Base-by-base conservation (phyloP, 2,888 invertebrate species). In the Platycnemis pennipes region DNA sequence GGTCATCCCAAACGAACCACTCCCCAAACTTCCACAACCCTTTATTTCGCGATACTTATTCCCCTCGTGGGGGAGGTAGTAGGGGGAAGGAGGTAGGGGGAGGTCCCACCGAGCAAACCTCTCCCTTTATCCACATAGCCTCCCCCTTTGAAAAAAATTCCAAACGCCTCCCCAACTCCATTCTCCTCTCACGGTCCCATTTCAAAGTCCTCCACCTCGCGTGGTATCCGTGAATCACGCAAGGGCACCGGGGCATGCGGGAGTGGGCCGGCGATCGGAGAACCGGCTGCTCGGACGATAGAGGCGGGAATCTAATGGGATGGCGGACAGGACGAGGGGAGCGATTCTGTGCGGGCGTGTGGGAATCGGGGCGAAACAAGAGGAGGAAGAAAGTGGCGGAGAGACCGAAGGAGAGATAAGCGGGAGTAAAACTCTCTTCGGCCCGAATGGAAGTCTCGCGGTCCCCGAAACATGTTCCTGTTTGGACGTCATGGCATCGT, bases 211-310 rank as follows among this genome's bases (percentile, higher is more conserved):
- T 45, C 26, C 42, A 46, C 37, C n/a, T 86, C 42, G 87, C 46
- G 87, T 87, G 87, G 16, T 87, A 22, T 44, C n/a, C 45, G 37
- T 11, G 87, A 42, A 87, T 87, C 87, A 87, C 87, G 87, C 87
- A 45, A 87, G n/a, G 87, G 45, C 87, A 46, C 11, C 19, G 8
- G 77, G 11, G n/a, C 11, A 13, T n/a, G n/a, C 31, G n/a, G 2
- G 87, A 22, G 16, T 26, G n/a, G 45, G 7, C 7, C 46, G 87
- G n/a, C 45, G 42, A 87, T 26, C n/a, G 45, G 44, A 0, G 45
- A 37, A n/a, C 19, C 45, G 87, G 46, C 26, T 2, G 87, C 37
- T 8, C 26, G n/a, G 46, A 1, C 19, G 42, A 46, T 5, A 11
- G 26, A n/a, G 87, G 87, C 45, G 87, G 87, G 22, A n/a, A 63